phyloP scores from a whole-genome alignment of 2,113 vertebrate species.

The Nycticorax nycticorax region DNA sequence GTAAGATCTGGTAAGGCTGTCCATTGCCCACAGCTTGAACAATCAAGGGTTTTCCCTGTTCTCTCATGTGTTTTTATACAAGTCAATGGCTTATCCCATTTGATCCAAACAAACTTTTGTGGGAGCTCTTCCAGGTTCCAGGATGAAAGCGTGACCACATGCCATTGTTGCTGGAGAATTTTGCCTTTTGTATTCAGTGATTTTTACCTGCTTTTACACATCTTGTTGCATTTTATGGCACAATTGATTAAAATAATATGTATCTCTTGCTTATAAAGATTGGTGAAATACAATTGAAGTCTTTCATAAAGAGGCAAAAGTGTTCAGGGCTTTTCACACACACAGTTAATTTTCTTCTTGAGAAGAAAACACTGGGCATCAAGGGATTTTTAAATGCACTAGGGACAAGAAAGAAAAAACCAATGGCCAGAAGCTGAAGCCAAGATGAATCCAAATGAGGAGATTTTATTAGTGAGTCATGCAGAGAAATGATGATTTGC shows the following conservation, averaged over 20 bases:
- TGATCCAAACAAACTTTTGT: background rate
- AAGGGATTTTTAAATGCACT: background rate
- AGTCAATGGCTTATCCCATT: background rate
- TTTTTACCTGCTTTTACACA: background rate
- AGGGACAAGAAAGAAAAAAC: slow-evolving; percentile 17
- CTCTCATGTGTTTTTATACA: background rate
- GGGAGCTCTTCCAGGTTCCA: background rate
- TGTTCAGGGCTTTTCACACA: background rate
- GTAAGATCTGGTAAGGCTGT: background rate
- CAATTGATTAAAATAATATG: background rate
- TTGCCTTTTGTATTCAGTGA: background rate
- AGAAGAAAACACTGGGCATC: background rate
- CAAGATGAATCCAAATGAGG: slow-evolving; percentile 57
- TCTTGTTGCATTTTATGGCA: background rate
- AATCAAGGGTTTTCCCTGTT: background rate
- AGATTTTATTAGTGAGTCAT: slow-evolving; percentile 52
- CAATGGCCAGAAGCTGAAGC: slow-evolving; percentile 3
- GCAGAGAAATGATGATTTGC: slow-evolving; percentile 13
- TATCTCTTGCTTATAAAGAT: background rate
- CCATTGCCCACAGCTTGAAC: background rate
- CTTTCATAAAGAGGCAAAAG: background rate
- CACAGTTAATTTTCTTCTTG: background rate
- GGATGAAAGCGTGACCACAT: background rate
- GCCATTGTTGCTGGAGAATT: rapidly evolving
- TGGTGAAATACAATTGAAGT: background rate